Base-by-base conservation (phyloP, 2,888 invertebrate species). In the Lithosia quadra region DNA sequence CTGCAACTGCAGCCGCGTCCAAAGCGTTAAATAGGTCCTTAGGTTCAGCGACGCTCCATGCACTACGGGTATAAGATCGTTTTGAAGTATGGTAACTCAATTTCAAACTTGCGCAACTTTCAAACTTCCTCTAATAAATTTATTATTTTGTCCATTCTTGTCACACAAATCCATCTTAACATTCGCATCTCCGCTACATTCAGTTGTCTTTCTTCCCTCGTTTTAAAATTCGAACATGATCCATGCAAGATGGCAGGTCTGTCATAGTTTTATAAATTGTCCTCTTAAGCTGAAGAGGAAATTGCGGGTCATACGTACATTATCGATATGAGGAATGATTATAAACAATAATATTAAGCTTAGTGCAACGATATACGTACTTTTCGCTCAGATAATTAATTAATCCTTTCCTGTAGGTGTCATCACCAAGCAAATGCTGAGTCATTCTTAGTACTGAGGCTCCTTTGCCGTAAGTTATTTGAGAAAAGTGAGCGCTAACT, bases 401-500 rank as follows among this genome's bases (percentile, higher is more conserved):
- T 63, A 63, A 63, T 53, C 34, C 63, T 63, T 55, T 63, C 34
- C 34, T 53, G 21, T 18, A 63, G 13, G 63, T 63, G 33, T 8
- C 22, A 2, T 68, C 81, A n/a, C 96, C 96, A 36, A 97, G 90
- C n/a, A 96, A 89, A 79, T 96, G 95, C 73, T 96, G 95, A 7
- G 97, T 92, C 97, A 97, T 97, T 76, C 97, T 95, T 24, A 97
- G 91, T 4, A 97, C 88, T 0, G 94, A 75, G 2, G 94, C 96
- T 0, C 96, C 97, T 88, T 97, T 97, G 34, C 95, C 96, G 74
- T 97, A 97, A 0, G 97, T 96, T 72, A 97, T 97, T n/a, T 91
- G 91, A 60, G 96, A 96, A 83, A 97, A 97, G 85, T 96, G 96
- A 0, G 88, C 91, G 18, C 91, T 89, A 9, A 97, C 96, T 73